These are phyloP conservation scores for Sphyrna mokarran DNA, from an alignment of 2,113 vertebrate species.

Conservation along the genomic window DNA sequence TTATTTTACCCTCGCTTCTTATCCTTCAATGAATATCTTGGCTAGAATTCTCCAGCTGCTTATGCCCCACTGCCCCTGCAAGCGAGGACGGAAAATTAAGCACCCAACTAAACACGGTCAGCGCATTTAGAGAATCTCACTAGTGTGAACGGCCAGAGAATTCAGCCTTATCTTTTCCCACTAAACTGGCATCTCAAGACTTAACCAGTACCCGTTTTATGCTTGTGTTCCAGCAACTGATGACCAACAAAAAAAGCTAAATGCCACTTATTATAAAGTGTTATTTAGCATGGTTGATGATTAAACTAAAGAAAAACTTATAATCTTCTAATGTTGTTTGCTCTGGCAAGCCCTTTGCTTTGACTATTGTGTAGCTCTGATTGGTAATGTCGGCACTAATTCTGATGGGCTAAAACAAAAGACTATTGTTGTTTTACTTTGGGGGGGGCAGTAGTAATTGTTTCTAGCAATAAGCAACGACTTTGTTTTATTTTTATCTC, in stretches of 20 bases:
- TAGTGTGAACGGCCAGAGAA: too few species aligned
- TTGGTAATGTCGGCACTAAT: background rate
- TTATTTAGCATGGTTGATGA: slow-evolving; percentile 1
- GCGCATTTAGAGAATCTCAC: too few species aligned
- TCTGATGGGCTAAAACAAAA: slow-evolving; percentile 28
- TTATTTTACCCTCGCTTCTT: background rate
- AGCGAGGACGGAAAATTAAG: too few species aligned
- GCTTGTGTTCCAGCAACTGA: background rate
- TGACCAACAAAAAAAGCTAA: background rate
- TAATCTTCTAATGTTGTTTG: slow-evolving; percentile 16
- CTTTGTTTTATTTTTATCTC: background rate
- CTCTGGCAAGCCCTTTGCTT: slow-evolving; percentile 14
- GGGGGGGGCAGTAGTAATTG: slow-evolving; percentile 5
- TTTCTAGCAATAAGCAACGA: slow-evolving; percentile 16
- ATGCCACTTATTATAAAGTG: background rate
- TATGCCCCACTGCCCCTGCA: too few species aligned
- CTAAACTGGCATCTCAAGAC: background rate
- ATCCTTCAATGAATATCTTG: background rate
- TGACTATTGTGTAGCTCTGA: background rate
- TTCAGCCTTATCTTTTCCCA: background rate
- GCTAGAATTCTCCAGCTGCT: too few species aligned
- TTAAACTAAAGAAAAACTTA: background rate
- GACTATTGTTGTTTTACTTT: background rate
- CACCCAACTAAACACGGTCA: too few species aligned
- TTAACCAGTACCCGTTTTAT: background rate